phyloP scores from a whole-genome alignment of 2,797 vertebrate genomes.

The Crax fasciolata region DNA sequence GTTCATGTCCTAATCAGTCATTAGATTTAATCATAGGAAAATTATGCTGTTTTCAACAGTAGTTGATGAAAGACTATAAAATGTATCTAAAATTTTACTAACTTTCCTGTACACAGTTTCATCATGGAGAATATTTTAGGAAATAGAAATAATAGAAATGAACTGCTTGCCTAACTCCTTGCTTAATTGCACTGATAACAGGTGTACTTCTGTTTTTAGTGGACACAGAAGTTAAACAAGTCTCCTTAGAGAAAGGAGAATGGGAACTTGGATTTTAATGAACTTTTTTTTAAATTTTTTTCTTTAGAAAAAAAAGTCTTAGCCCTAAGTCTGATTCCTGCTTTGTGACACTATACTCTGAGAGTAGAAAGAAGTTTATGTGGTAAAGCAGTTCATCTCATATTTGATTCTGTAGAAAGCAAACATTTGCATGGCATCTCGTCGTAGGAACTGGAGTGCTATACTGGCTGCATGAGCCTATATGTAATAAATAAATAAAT shows the following conservation, averaged over 20 bases:
- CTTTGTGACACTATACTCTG: not conserved
- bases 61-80: slow-evolving; percentile 17
- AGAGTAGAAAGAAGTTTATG: not conserved
- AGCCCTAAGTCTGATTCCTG: not conserved
- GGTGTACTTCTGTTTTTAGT: not conserved
- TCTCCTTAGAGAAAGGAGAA: not conserved
- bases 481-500: not conserved
- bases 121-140: not conserved
- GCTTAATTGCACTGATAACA: not conserved
- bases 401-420: not conserved
- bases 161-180: not conserved
- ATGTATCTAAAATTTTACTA: not conserved
- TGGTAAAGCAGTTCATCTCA: not conserved
- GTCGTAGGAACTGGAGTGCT: not conserved
- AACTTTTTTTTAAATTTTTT: not conserved
- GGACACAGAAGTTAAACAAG: not conserved
- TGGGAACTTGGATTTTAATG: not conserved
- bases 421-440: not conserved
- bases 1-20: not conserved
- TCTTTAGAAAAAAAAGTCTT: not conserved
- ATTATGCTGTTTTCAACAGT: not conserved
- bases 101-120: not conserved
- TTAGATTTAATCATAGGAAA: slow-evolving; percentile 5
- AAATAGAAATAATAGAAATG: slow-evolving; percentile 5
- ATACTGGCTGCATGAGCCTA: not conserved